phyloP scores from a whole-genome alignment of 2,888 invertebrate genomes.

The Drosophila limbata region DNA sequence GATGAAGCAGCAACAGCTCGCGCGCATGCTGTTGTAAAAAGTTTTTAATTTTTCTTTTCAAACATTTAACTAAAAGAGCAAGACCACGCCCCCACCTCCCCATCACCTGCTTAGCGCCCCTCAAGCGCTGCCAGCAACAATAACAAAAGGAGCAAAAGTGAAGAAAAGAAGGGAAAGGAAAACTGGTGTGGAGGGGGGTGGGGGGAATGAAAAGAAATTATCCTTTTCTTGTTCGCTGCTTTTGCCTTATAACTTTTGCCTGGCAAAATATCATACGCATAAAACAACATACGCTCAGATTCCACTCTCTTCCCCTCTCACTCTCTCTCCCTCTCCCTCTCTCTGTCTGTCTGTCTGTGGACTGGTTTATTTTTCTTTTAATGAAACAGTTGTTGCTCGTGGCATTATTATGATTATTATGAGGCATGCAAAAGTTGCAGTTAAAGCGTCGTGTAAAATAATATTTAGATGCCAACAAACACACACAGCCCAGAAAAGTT shows the following conservation, averaged over 20 bases:
- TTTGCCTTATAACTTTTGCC: conserved; percentile 70
- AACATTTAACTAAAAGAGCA: conserved; percentile 81
- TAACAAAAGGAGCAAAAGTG: too few species aligned
- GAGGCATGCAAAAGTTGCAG: conserved; percentile 80
- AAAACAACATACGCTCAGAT: conserved; percentile 70
- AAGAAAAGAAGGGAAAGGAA: neutral
- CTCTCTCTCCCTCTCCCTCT: too few species aligned
- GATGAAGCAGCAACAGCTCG: conserved; percentile 49
- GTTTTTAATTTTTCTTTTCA: conserved; percentile 82
- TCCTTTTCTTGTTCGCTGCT: conserved; percentile 55
- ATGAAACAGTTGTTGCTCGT: conserved; percentile 78
- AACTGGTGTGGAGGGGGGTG: neutral
- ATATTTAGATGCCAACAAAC: conserved; percentile 71
- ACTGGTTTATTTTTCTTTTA: conserved; percentile 73
- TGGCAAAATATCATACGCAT: conserved; percentile 79
- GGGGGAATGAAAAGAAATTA: conserved; percentile 40
- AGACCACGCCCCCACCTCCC: conserved; percentile 41
- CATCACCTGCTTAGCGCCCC: conserved; percentile 2
- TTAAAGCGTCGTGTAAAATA: conserved; percentile 81
- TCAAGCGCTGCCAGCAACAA: conserved; percentile 28
- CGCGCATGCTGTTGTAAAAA: conserved; percentile 77
- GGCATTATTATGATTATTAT: conserved; percentile 80
- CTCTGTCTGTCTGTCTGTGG: neutral
- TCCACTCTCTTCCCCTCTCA: too few species aligned
- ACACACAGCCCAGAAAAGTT: conserved; percentile 34